Base-by-base conservation (phyloP, 2,113 vertebrate species). In the Columba livia region DNA sequence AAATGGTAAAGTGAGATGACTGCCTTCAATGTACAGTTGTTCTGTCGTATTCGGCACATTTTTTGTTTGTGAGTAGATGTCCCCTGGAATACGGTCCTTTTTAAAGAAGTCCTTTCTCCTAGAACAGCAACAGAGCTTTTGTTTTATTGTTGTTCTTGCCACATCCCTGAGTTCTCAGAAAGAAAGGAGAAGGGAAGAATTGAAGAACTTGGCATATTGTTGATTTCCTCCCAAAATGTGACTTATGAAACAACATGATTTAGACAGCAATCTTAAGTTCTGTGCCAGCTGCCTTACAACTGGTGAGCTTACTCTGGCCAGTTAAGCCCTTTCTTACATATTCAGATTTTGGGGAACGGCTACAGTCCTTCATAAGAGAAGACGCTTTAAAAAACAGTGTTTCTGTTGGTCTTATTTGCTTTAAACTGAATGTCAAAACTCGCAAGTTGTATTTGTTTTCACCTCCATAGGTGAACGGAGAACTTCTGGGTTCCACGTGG, bases 151-250 rank as follows among this genome's bases (percentile, higher is more conserved):
- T 60, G 10, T 64, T 89, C 25, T 91, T 94, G 54, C 40, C 89
- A 28, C 73, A 91, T 97, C 38, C 38, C 40, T 90, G 75, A 28
- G 3, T 75, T 95, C 62, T 96, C 75, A 88, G 57, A 86, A 78
- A 60, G 69, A 74, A 91, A 48, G 73, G 16, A 84, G 32, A 75
- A 91, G 36, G 42, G 51, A 84, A 92, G 77, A 94, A 62, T 5
- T 94, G 21, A 89, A 56, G 92, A 93, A 66, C 19, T 92, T 95
- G 71, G n/a, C 60, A n/a, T 83, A 71, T 82, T 64, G 62, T 94
- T 93, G 23, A 57, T 94, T 78, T 81, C 66, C 23, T 89, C 85
- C 70, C 51, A 77, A 78, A 95, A 75, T 79, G 65, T 71, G n/a
- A 75, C 77, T 40, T 94, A 66, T 31, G n/a, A 77, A 92, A 95